A percentile compares a stretch with the other conserved stretches of the same genome.
These are phyloP conservation scores for Halictus quadricinctus DNA, from an alignment of 2,888 invertebrate genomes.

Conservation along the genomic window DNA sequence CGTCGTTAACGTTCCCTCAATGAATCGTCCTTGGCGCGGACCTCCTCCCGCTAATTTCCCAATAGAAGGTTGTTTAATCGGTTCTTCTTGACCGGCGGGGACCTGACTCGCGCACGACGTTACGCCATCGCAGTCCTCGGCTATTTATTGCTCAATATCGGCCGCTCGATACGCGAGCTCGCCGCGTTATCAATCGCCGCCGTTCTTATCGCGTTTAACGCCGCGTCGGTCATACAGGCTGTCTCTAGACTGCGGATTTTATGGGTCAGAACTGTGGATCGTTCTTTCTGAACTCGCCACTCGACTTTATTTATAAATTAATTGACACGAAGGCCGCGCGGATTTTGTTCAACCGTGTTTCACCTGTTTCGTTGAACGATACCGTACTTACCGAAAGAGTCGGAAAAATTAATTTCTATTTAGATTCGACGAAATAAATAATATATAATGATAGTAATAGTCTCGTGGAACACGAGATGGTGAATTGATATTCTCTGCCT, in stretches of 20 bases:
- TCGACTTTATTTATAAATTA: too few relatives aligned
- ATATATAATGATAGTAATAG: background rate
- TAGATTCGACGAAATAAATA: background rate
- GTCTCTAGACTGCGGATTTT: background rate
- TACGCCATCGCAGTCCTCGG: background rate
- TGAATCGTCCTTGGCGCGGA: background rate
- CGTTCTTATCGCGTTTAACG: background rate
- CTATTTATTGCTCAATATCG: constrained; percentile 1
- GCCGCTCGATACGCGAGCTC: background rate
- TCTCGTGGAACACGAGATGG: background rate
- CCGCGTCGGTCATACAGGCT: background rate
- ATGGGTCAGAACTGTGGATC: too few relatives aligned
- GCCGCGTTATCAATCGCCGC: constrained; percentile 5
- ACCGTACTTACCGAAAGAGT: too few relatives aligned
- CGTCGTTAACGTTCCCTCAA: constrained; percentile 18
- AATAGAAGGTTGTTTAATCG: constrained; percentile 3
- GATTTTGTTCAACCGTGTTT: too few relatives aligned
- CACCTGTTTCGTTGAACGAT: too few relatives aligned
- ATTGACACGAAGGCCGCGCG: too few relatives aligned
- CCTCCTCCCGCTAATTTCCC: background rate
- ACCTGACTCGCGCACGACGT: background rate
- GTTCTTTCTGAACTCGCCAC: too few relatives aligned
- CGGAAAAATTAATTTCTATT: background rate
- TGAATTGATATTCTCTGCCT: constrained; percentile 3
- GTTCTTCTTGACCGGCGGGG: background rate